Base-by-base conservation (phyloP, 2,888 invertebrate genomes). In the Eristalis pertinax region DNA sequence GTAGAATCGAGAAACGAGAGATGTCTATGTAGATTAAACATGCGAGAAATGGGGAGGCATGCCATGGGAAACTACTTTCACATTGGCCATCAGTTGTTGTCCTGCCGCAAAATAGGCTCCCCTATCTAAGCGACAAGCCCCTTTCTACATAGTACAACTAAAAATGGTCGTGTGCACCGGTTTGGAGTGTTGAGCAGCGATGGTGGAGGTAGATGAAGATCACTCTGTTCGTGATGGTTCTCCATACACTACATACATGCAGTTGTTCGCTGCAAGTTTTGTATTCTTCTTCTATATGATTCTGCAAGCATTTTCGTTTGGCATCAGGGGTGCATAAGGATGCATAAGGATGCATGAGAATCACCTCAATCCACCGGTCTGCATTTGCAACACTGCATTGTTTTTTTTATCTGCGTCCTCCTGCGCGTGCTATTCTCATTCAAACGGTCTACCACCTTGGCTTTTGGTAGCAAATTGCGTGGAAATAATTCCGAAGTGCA, bases 31-130 rank as follows among this genome's bases (percentile, higher is more conserved):
- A 75, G 83, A 86, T 72, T 83, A 75, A 86, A 83, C 83, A 86
- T 83, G 86, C 83, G 83, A 86, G 78, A 82, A 86, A 86, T 86
- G 65, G 86, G 75, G 78, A 72, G 65, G 75, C 72, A 68, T 83
- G 83, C 75, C 73, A 86, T 78, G 83, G 78, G 83, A 83, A 75
- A 86, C 86, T 78, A 86, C 83, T 83, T 83, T 78, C 78, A 79
- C 83, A 83, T 83, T 86, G 82, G 86, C 83, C 83, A 83, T 82
- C 78, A 75, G 85, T 86, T 86, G 77, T 78, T 78, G 86, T 83
- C 83, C 83, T 83, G 83, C 72, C 74, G 78, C 78, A 82, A 86
- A 79, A 83, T 82, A 82, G 86, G 82, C 75, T 68, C 72, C 78
- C 62, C 78, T 22, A 63, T 72, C 65, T 56, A 67, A 82, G 69